A percentile compares a stretch with the other conserved stretches of the same genome.
These are phyloP conservation scores for Dendrolimus punctatus DNA, from an alignment of 1,140 invertebrate species.

Conservation along the genomic window DNA sequence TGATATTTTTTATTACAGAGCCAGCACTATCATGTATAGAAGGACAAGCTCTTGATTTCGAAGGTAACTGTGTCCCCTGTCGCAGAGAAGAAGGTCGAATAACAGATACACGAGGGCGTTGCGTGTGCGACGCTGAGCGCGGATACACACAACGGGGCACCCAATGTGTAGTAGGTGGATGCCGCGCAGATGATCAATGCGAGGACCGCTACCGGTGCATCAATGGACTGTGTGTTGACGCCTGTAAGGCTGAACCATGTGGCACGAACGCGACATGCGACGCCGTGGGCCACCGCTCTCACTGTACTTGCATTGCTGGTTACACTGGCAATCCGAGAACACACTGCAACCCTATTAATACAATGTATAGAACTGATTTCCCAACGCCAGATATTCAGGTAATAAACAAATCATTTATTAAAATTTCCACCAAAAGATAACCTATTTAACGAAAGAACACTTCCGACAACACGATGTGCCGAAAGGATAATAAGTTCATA, in stretches of 20 bases:
- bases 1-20: conserved; percentile 26
- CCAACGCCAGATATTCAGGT: conserved; percentile 89
- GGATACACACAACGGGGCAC: conserved; percentile 84
- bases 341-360: conserved; percentile 72
- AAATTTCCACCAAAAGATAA: not conserved
- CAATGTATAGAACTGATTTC: conserved; percentile 82
- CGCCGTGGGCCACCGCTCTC: conserved; percentile 82
- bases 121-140: conserved; percentile 84
- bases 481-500: too few relatives aligned
- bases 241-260: conserved; percentile 79
- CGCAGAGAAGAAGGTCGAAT: conserved; percentile 79
- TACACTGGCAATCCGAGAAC: conserved; percentile 80
- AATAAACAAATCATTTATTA: not conserved
- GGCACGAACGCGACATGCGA: conserved; percentile 86
- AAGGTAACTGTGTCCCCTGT: conserved; percentile 84
- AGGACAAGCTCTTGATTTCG: conserved; percentile 81
- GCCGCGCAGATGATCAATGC: conserved; percentile 83
- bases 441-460: too few relatives aligned
- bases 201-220: conserved; percentile 83
- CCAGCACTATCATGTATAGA: conserved; percentile 40
- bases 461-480: too few relatives aligned
- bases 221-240: conserved; percentile 82
- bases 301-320: conserved; percentile 83
- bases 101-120: conserved; percentile 83
- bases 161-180: conserved; percentile 85